Evolutionary conservation across 2,113 vertebrate genomes (phyloP), one percentile per base, ranked within the genome.

Genomic region (Eolophus roseicapilla): DNA sequence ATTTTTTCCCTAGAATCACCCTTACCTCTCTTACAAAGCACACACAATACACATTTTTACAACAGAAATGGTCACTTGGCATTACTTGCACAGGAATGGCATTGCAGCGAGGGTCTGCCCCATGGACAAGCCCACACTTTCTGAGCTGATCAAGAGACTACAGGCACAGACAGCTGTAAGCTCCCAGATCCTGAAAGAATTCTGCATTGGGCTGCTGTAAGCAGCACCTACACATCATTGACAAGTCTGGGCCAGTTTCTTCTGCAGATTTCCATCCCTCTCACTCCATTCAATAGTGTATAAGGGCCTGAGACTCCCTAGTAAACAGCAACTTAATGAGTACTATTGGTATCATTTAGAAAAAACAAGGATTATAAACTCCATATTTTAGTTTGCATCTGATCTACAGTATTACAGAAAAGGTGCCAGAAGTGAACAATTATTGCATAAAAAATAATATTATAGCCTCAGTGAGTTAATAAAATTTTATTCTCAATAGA

Each of bases 401-500:
- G 65, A 84, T 91, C 76, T 84, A 39, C 47, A 94, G 39, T 71
- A 68, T 68, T 75, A 68, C 35, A 91, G 73, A 92, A 86, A 94
- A 67, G 76, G 69, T 84, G 79, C 92, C 62, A 79, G 69, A 92
- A 86, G 44, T 83, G 78, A 69, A 88, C 93, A 93, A 90, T 78
- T 88, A 84, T 71, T 90, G 65, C 50, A 81, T 44, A 50, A 92
- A 90, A 93, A 96, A 87, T 84, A 95, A 70, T 90, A 43, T 69
- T 39, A 70, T 63, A 55, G 50, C 35, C 33, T 88, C 69, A 90
- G 81, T 11, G 18, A 94, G 68, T 92, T 95, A 93, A 93, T 90
- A 95, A 94, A 90, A 83, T 80, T 74, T 81, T 64, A 86, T 81
- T 90, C 94, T 81, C 79, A 37, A 0, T 28, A 93, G 82, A 79